Percentiles rank a stretch among this genome's conserved stretches.
Conservation (phyloP, 2,113 vertebrate genomes). For the Anarhynchus alexandrinus region DNA sequence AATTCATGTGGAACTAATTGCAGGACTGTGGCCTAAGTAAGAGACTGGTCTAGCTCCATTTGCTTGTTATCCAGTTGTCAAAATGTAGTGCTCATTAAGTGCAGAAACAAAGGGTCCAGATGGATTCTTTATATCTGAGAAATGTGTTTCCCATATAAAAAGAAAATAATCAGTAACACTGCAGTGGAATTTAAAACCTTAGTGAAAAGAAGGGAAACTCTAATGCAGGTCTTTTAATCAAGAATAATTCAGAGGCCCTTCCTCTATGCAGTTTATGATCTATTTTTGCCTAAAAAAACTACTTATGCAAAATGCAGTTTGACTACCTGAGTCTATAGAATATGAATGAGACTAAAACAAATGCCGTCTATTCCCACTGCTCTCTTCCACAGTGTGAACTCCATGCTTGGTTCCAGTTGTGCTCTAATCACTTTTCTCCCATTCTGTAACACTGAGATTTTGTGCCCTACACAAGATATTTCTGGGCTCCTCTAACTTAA, state of each 20-base stretch:
- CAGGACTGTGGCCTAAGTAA: constrained; percentile 17
- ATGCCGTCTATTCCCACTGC: not conserved
- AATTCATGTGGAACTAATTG: constrained; percentile 46
- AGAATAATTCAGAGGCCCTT: not conserved
- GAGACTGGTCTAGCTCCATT: not conserved
- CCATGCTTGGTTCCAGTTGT: not conserved
- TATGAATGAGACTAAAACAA: not conserved
- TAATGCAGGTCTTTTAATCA: not conserved
- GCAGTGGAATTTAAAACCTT: not conserved
- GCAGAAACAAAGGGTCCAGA: constrained; percentile 34
- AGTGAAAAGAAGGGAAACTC: not conserved
- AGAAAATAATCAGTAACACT: not conserved
- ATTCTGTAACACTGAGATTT: not conserved
- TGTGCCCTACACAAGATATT: not conserved
- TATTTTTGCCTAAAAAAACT: not conserved
- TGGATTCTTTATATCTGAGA: constrained; percentile 56
- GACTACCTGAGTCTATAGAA: not conserved
- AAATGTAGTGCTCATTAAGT: constrained; percentile 52
- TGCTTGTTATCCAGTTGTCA: constrained; percentile 44
- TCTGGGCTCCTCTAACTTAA: not conserved
- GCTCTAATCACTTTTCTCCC: not conserved
- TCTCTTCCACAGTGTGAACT: not conserved
- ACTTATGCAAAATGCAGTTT: not conserved
- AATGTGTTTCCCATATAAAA: constrained; percentile 8
- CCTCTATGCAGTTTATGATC: not conserved